A percentile compares a stretch with the other conserved stretches of the same genome.
These are phyloP conservation scores for Zaprionus tsacasi DNA, from an alignment of 1,140 invertebrate species.

Conservation along the genomic window DNA sequence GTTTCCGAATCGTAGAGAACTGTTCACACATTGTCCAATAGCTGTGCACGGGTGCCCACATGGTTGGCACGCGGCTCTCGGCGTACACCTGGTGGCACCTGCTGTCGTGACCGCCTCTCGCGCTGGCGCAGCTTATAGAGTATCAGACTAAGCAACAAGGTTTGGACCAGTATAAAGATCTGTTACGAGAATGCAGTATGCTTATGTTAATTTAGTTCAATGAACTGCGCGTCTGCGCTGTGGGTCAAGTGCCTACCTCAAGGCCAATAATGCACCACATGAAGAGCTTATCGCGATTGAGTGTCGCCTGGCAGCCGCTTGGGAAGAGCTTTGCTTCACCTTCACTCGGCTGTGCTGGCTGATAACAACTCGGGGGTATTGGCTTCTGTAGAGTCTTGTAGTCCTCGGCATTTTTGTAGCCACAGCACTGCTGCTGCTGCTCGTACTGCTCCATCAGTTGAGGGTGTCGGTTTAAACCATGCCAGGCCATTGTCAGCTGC, in stretches of 20 bases:
- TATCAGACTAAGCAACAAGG: slow-evolving; percentile 52
- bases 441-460: slow-evolving; percentile 61
- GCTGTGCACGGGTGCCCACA: slow-evolving; percentile 55
- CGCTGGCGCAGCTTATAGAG: slow-evolving; percentile 60
- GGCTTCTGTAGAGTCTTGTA: slow-evolving; percentile 61
- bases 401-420: slow-evolving; percentile 61
- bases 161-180: slow-evolving; percentile 69
- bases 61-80: slow-evolving; percentile 66
- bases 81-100: slow-evolving; percentile 66
- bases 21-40: slow-evolving; percentile 55
- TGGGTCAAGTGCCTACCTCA: slow-evolving; percentile 57
- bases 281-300: slow-evolving; percentile 70
- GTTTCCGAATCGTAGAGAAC: slow-evolving; percentile 19
- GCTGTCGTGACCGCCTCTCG: slow-evolving; percentile 40
- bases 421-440: slow-evolving; percentile 61
- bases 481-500: slow-evolving; percentile 68
- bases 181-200: slow-evolving; percentile 15
- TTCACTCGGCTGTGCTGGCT: slow-evolving; percentile 26
- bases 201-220: slow-evolving; percentile 10
- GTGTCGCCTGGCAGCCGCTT: slow-evolving; percentile 54
- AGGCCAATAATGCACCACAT: slow-evolving; percentile 75
- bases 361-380: slow-evolving; percentile 77
- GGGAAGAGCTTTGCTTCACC: slow-evolving; percentile 47
- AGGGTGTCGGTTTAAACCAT: slow-evolving; percentile 52
- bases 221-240: slow-evolving; percentile 18